These are phyloP conservation scores for Brachynemurus nebulosus DNA, from an alignment of 2,888 invertebrate genomes.

Conservation along the genomic window DNA sequence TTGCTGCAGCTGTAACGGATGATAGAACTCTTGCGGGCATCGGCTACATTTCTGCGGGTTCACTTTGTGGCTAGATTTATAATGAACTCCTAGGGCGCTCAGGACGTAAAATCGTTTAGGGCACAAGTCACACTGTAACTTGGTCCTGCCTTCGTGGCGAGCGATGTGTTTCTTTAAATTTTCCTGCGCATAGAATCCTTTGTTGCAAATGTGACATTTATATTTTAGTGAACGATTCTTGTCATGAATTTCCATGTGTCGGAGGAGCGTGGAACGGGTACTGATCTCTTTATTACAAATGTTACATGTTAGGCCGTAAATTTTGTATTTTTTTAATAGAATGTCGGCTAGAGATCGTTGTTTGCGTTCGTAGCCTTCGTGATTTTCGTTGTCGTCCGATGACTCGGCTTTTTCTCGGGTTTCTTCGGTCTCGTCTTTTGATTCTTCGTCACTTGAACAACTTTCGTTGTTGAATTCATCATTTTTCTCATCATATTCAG, in stretches of 20 bases:
- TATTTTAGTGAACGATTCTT: not conserved
- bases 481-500: not conserved
- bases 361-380: not conserved
- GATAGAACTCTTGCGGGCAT: not conserved
- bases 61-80: not conserved
- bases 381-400: not conserved
- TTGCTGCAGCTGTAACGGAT: not conserved
- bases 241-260: slow-evolving; percentile 1
- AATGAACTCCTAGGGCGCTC: not conserved
- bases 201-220: slow-evolving; percentile 3
- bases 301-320: slow-evolving; percentile 1
- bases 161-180: not conserved
- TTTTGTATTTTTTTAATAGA: not conserved
- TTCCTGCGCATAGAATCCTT: slow-evolving; percentile 1
- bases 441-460: not conserved
- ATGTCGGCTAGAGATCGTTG: not conserved
- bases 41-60: not conserved
- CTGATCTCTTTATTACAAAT: not conserved
- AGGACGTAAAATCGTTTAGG: slow-evolving; percentile 2
- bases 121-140: slow-evolving; percentile 3
- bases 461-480: not conserved
- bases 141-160: not conserved
- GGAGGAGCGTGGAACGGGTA: not conserved
- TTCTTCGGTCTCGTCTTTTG: not conserved
- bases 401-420: not conserved